These are phyloP conservation scores for Malurus cyaneus DNA, from an alignment of 2,113 vertebrate genomes.

Conservation along the genomic window DNA sequence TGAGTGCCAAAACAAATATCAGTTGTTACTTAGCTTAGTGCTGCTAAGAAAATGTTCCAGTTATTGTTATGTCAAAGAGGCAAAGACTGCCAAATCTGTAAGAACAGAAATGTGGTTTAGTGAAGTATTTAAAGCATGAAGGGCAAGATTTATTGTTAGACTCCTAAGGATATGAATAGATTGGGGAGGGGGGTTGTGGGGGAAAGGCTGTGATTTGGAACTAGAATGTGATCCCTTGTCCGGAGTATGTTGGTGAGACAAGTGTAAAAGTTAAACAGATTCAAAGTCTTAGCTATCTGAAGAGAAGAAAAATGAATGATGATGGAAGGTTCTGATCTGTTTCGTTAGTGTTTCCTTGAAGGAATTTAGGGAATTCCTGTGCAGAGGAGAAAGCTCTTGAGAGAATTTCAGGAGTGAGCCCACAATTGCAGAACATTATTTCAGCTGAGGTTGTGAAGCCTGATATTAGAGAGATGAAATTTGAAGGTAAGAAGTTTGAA, in stretches of 20 bases:
- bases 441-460: background rate
- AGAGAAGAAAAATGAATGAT: background rate
- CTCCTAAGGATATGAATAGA: background rate
- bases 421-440: background rate
- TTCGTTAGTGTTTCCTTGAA: conserved; percentile 12
- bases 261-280: background rate
- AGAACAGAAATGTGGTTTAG: conserved; percentile 28
- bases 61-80: conserved; percentile 44
- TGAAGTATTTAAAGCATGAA: conserved; percentile 36
- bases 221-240: background rate
- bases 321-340: background rate
- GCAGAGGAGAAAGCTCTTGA: background rate
- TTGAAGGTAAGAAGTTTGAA: background rate
- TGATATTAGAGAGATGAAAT: background rate
- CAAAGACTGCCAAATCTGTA: conserved; percentile 28
- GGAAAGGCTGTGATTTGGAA: background rate
- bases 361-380: background rate
- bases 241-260: background rate
- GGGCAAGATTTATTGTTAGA: conserved; percentile 35
- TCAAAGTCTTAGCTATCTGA: background rate
- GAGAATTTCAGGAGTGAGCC: background rate
- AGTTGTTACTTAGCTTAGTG: conserved; percentile 31
- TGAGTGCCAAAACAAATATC: conserved; percentile 21
- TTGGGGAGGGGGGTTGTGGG: background rate
- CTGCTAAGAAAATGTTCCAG: conserved; percentile 41